These are phyloP conservation scores for Dryoscopus gambensis DNA, from an alignment of 2,113 vertebrate genomes.

Conservation along the genomic window DNA sequence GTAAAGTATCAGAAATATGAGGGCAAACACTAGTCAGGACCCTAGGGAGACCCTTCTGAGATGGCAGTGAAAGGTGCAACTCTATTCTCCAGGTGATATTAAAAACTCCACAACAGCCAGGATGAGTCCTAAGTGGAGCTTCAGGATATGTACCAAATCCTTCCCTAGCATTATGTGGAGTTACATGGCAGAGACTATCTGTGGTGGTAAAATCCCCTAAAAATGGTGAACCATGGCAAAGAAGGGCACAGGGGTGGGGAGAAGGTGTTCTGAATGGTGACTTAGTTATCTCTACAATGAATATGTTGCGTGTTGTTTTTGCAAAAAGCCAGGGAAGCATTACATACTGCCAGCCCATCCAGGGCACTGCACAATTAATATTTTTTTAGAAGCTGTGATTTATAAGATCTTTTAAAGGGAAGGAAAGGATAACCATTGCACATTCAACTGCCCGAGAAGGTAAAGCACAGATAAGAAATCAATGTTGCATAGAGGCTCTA, in stretches of 20 bases:
- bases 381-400: not conserved
- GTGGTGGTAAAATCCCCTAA: not conserved
- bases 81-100: not conserved
- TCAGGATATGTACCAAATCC: not conserved
- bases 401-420: not conserved
- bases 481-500: not conserved
- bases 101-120: not conserved
- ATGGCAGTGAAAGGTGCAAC: not conserved
- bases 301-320: not conserved
- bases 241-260: not conserved
- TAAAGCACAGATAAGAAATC: constrained; percentile 25
- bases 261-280: not conserved
- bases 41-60: not conserved
- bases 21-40: not conserved
- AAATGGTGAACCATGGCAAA: not conserved
- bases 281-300: not conserved
- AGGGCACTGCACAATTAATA: not conserved
- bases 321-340: not conserved
- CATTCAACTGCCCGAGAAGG: not conserved
- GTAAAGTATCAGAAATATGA: not conserved
- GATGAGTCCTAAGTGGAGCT: not conserved
- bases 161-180: not conserved
- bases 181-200: not conserved
- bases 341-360: not conserved
- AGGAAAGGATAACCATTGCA: not conserved